These are phyloP conservation scores for Cephus cinctus DNA, from an alignment of 1,140 invertebrate species.

Conservation along the genomic window DNA sequence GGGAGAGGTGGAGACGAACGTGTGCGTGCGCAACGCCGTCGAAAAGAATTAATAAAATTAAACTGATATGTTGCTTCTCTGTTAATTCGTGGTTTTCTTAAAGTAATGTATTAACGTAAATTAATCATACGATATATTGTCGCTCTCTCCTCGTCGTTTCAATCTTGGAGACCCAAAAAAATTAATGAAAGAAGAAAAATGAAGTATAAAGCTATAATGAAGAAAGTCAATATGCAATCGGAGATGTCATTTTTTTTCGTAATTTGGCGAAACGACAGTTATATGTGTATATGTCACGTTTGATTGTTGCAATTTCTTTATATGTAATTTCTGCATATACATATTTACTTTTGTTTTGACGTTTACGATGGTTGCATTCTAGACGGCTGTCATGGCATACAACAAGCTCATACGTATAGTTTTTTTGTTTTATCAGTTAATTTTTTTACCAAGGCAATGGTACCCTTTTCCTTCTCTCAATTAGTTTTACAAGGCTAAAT, in stretches of 20 bases:
- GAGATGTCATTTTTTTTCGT: neutral
- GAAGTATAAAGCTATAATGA: slow-evolving; percentile 10
- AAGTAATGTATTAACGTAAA: slow-evolving; percentile 41
- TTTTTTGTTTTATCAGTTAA: neutral
- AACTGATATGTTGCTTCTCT: slow-evolving; percentile 56
- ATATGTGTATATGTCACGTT: too few species aligned
- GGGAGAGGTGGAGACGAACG: neutral
- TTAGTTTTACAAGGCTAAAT: slow-evolving; percentile 27
- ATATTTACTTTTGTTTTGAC: too few species aligned
- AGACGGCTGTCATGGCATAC: too few species aligned
- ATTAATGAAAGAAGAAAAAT: slow-evolving; percentile 3
- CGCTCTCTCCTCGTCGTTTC: too few species aligned
- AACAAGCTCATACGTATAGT: neutral
- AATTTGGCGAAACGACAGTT: neutral
- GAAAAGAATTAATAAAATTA: slow-evolving; percentile 51
- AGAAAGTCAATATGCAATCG: slow-evolving; percentile 6
- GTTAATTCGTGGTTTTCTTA: slow-evolving; percentile 45
- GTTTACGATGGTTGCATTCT: too few species aligned
- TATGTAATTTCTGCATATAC: too few species aligned
- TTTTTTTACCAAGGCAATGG: neutral
- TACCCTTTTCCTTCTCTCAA: slow-evolving; percentile 18
- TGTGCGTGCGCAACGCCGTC: slow-evolving; percentile 21
- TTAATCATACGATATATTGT: slow-evolving; percentile 31
- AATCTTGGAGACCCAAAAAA: too few species aligned
- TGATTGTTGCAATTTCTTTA: too few species aligned